phyloP scores from a whole-genome alignment of 2,888 invertebrate species.

The Yponomeuta plumbellus region DNA sequence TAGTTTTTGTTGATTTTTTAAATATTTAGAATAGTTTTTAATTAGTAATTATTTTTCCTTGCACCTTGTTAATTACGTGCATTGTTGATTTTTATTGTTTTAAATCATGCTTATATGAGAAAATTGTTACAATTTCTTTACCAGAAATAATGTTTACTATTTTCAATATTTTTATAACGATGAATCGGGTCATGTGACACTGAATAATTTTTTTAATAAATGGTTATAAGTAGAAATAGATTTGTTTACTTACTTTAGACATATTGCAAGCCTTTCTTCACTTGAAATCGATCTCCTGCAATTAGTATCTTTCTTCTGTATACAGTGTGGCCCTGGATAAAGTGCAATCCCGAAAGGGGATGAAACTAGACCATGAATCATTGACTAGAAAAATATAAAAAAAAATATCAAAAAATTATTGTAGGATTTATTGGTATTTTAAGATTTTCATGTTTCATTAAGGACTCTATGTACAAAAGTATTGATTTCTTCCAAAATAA shows the following conservation, averaged over 20 bases:
- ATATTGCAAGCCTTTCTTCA: slow-evolving; percentile 18
- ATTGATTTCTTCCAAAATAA: no score
- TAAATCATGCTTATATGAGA: slow-evolving; percentile 15
- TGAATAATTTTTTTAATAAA: slow-evolving; percentile 18
- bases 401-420: no score
- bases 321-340: no score
- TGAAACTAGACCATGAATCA: no score
- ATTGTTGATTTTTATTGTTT: slow-evolving; percentile 15
- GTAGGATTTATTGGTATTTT: no score
- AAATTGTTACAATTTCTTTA: slow-evolving; percentile 16
- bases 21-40: slow-evolving; percentile 16
- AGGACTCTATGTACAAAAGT: no score
- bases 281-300: slow-evolving; percentile 17
- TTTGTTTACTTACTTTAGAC: slow-evolving; percentile 18
- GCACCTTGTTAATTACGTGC: slow-evolving; percentile 15
- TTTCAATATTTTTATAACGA: slow-evolving; percentile 15
- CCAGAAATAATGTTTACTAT: slow-evolving; percentile 16
- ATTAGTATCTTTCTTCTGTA: slow-evolving; percentile 16
- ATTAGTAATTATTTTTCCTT: slow-evolving; percentile 15
- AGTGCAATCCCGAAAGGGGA: no score
- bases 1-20: slow-evolving; percentile 15
- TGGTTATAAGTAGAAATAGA: slow-evolving; percentile 10
- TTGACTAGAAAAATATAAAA: no score
- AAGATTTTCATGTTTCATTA: no score
- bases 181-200: slow-evolving; percentile 12